Percentiles rank a stretch among this genome's conserved stretches.
Conservation (phyloP, 2,888 invertebrate species). For the Pimpla rufipes region DNA sequence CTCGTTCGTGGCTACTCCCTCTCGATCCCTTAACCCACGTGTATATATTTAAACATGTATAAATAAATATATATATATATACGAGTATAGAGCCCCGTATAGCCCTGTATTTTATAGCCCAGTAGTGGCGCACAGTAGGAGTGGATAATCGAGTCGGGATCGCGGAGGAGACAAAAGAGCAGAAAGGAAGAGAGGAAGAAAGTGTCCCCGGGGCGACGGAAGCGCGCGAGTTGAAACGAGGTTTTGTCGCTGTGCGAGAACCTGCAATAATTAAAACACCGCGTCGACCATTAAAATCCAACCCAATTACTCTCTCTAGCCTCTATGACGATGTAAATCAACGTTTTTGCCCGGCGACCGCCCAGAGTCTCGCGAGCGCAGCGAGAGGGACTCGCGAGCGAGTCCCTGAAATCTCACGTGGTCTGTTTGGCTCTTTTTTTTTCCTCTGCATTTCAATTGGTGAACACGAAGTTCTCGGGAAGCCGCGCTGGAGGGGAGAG, state of each 20-base stretch:
- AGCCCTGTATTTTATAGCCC: not conserved
- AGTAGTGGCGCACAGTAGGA: conserved; percentile 29
- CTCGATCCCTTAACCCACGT: conserved; percentile 49
- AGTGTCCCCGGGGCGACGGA: conserved; percentile 57
- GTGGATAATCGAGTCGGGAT: conserved; percentile 57
- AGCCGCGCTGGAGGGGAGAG: conserved; percentile 1
- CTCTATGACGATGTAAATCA: conserved; percentile 47
- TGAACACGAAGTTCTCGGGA: conserved; percentile 37
- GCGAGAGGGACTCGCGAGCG: not conserved
- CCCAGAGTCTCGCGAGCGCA: conserved; percentile 12
- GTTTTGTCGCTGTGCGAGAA: not conserved
- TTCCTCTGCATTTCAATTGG: conserved; percentile 14
- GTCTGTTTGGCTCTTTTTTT: not conserved
- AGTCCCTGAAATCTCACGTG: conserved; percentile 32
- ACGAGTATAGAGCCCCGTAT: not conserved
- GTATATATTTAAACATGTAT: conserved; percentile 19
- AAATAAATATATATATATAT: not conserved
- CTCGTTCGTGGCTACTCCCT: conserved; percentile 56
- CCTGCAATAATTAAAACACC: conserved; percentile 58
- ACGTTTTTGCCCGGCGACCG: conserved; percentile 41
- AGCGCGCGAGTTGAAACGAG: not conserved
- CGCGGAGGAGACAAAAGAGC: conserved; percentile 32
- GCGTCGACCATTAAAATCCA: conserved; percentile 55
- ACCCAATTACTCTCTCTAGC: conserved; percentile 52
- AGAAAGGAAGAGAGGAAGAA: conserved; percentile 10